Evolutionary conservation across 2,888 invertebrate species (phyloP), one percentile per base, ranked within the genome.

Genomic region (Cyrtodaria siliqua): DNA sequence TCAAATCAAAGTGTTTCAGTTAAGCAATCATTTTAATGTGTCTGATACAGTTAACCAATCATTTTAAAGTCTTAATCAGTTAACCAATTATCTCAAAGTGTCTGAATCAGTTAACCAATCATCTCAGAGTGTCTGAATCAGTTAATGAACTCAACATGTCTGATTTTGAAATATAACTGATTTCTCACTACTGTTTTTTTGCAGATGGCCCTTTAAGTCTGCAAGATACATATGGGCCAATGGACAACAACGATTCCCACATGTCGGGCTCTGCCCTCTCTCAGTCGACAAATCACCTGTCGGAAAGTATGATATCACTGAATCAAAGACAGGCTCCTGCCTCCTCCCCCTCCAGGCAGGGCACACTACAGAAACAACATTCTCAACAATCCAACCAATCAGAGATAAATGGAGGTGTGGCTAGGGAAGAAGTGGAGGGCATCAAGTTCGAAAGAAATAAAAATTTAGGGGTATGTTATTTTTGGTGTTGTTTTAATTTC

Each of bases 121-220:
- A n/a, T n/a, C n/a, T n/a, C n/a, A n/a, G n/a, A n/a, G n/a, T n/a
- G n/a, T n/a, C n/a, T n/a, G n/a, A n/a, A n/a, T n/a, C n/a, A n/a
- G n/a, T n/a, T n/a, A n/a, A n/a, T n/a, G n/a, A n/a, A n/a, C n/a
- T n/a, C n/a, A n/a, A n/a, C n/a, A n/a, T n/a, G n/a, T n/a, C n/a
- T n/a, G n/a, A n/a, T n/a, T n/a, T n/a, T n/a, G n/a, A n/a, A n/a
- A n/a, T n/a, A n/a, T n/a, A n/a, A n/a, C n/a, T n/a, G n/a, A n/a
- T n/a, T n/a, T n/a, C n/a, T n/a, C n/a, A n/a, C n/a, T n/a, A n/a
- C n/a, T n/a, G n/a, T 33, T 33, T 33, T 24, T 60, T 82, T 79
- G 27, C 81, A 89, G 89, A 89, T 89, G 89, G 88, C 50, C 89
- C 89, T 52, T 68, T 89, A 49, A 89, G 89, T 70, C 84, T 89